Evolutionary conservation across 2,888 invertebrate species (phyloP), one percentile per base, ranked within the genome.

Genomic region (Ctena decussata): DNA sequence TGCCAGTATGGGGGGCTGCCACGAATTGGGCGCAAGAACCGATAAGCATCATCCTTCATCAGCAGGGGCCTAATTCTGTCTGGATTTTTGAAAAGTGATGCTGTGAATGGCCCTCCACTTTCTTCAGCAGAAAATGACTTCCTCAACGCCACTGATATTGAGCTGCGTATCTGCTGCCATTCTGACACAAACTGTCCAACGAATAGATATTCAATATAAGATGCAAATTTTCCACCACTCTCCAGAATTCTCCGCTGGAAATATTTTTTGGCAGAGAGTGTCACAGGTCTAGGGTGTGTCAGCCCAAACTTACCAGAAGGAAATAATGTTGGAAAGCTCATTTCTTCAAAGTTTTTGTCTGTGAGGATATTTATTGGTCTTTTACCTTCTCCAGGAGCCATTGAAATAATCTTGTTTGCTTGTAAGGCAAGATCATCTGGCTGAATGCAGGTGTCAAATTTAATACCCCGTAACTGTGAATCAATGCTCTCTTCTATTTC

Each of bases 1-100:
- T 88, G 79, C 90, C 91, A 91, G 77, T 90, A 92, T n/a, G 87
- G 86, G 3, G 92, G 92, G 44, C 82, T 79, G 24, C 85, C 86
- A 41, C 86, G 37, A 24, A 90, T 74, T 37, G 81, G 78, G 32
- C 81, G 78, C 12, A 87, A 80, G 73, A 89, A 91, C 11, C 74
- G 71, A 49, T 80, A 87, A 18, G 86, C 87, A 21, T 90, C 71
- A 30, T 90, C 85, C 73, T 84, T 85, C 12, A 75, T 65, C 11
- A 89, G 37, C 1, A 83, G 37, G 8, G 78, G 53, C 6, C 60
- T 35, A 8, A 87, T 27, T 24, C 30, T 24, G 3, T 78, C 84
- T 21, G 70, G 11, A 44, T 84, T 74, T 76, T 70, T 89, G 6
- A 89, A 70, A 32, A 75, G 35, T 35, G 77, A 74, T 24, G 82